Conservation (phyloP, 1,140 invertebrate genomes). For the Drosophila pallidifrons region DNA sequence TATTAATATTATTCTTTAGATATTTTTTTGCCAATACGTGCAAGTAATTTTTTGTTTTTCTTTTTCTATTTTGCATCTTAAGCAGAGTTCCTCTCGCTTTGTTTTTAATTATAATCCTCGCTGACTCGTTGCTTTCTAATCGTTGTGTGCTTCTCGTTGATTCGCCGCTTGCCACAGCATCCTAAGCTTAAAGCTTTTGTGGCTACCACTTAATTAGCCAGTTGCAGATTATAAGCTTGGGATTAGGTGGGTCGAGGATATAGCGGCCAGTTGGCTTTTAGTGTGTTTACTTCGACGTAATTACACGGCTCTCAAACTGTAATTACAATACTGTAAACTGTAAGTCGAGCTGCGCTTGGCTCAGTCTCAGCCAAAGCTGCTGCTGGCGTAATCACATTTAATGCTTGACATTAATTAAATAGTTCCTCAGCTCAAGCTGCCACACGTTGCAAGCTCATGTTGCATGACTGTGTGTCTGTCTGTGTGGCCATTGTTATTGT, state of each 20-base stretch:
- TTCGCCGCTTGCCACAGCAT: neutral
- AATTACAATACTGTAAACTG: slow-evolving; percentile 37
- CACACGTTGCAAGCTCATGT: slow-evolving; percentile 11
- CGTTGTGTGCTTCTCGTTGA: neutral
- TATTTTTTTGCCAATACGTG: too few relatives aligned
- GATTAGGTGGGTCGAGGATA: neutral
- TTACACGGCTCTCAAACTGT: slow-evolving; percentile 24
- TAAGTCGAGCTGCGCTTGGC: slow-evolving; percentile 9
- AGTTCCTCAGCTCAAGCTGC: slow-evolving; percentile 31
- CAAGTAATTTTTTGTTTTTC: too few relatives aligned
- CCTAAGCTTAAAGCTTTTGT: neutral
- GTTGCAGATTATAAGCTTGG: neutral
- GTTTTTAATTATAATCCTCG: neutral
- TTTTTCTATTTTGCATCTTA: neutral
- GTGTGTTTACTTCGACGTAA: slow-evolving; percentile 8
- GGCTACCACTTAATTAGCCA: slow-evolving; percentile 8
- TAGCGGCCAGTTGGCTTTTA: slow-evolving; percentile 1
- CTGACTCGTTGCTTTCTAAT: neutral
- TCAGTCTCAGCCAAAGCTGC: neutral
- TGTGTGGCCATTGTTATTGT: slow-evolving; percentile 1
- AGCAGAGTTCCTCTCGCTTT: neutral
- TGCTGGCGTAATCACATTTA: slow-evolving; percentile 52
- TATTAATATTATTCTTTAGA: too few relatives aligned
- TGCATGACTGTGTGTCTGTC: slow-evolving; percentile 2
- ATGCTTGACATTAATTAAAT: slow-evolving; percentile 71